Evolutionary conservation across 2,888 invertebrate species (phyloP).

Genomic region (Drosophila quinaria): DNA sequence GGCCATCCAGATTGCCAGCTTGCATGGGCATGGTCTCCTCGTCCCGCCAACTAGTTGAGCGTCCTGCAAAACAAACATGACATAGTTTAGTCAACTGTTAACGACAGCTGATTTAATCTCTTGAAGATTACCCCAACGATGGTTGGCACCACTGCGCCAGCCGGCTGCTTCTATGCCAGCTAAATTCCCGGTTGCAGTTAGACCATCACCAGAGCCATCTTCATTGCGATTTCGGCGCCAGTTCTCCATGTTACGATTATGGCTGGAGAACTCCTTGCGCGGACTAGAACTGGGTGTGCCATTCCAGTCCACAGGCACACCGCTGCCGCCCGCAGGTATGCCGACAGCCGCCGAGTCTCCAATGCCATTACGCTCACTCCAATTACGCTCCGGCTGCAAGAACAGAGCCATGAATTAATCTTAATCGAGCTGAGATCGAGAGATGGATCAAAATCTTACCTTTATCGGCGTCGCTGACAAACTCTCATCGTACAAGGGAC

Average conservation of each 20-base stretch:
- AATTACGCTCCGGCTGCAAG: slow-evolving; percentile 81
- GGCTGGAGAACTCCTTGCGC: slow-evolving; percentile 83
- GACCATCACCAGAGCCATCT: slow-evolving; percentile 76
- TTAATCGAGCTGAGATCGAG: neutral
- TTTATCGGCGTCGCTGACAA: slow-evolving; percentile 62
- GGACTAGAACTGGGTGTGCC: slow-evolving; percentile 84
- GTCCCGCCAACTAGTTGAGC: slow-evolving; percentile 85
- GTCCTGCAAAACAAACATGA: slow-evolving; percentile 64
- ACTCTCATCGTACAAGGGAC: slow-evolving; percentile 83
- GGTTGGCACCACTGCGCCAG: slow-evolving; percentile 71
- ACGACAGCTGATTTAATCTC: neutral
- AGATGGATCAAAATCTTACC: slow-evolving; percentile 44
- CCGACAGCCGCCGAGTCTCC: slow-evolving; percentile 57
- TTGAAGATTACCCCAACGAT: slow-evolving; percentile 80
- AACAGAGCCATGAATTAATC: neutral
- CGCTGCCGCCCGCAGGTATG: slow-evolving; percentile 17
- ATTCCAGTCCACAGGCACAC: slow-evolving; percentile 78
- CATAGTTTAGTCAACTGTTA: neutral
- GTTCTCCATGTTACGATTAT: slow-evolving; percentile 83
- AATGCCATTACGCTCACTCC: slow-evolving; percentile 84
- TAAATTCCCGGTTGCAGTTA: slow-evolving; percentile 26
- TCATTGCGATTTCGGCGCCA: slow-evolving; percentile 84
- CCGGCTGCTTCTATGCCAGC: slow-evolving; percentile 57
- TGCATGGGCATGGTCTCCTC: slow-evolving; percentile 69
- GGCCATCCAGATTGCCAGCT: slow-evolving; percentile 36